phyloP scores from a whole-genome alignment of 2,888 invertebrate species.

The Sphaeridia pumilis region DNA sequence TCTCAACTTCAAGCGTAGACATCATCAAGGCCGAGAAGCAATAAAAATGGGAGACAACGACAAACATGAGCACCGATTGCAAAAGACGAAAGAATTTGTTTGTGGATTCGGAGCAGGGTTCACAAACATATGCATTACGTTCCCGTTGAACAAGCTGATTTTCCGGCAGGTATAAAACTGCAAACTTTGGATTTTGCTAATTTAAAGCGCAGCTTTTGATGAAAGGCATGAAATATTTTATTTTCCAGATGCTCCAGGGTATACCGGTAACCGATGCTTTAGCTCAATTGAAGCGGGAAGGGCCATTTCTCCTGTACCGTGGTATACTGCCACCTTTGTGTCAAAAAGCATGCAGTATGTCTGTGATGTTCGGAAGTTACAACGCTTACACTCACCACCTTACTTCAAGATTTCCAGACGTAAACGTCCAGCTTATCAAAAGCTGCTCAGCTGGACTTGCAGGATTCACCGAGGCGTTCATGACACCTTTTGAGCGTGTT shows the following conservation, averaged over 20 bases:
- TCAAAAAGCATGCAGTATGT: constrained; percentile 82
- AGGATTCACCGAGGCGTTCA: constrained; percentile 69
- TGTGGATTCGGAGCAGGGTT: constrained; percentile 94
- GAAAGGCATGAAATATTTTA: neutral
- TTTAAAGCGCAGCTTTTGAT: too few species aligned
- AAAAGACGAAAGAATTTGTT: constrained; percentile 64
- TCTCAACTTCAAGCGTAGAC: too few species aligned
- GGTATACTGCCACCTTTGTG: constrained; percentile 86
- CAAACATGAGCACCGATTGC: too few species aligned
- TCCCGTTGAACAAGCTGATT: constrained; percentile 91
- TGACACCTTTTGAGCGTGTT: constrained; percentile 89
- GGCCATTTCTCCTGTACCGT: constrained; percentile 68
- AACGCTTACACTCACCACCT: constrained; percentile 52
- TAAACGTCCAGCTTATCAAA: constrained; percentile 39
- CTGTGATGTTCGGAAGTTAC: constrained; percentile 96
- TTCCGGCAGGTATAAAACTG: constrained; percentile 74
- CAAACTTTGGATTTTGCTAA: too few species aligned
- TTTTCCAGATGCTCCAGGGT: constrained; percentile 70
- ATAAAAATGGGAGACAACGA: too few species aligned
- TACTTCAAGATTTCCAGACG: constrained; percentile 53
- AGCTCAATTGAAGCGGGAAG: constrained; percentile 70
- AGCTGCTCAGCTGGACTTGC: constrained; percentile 48
- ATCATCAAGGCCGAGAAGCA: too few species aligned
- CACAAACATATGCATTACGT: constrained; percentile 81
- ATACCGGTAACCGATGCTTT: constrained; percentile 63